Conservation (phyloP, 2,888 invertebrate species). For the Lissonota sp. region DNA sequence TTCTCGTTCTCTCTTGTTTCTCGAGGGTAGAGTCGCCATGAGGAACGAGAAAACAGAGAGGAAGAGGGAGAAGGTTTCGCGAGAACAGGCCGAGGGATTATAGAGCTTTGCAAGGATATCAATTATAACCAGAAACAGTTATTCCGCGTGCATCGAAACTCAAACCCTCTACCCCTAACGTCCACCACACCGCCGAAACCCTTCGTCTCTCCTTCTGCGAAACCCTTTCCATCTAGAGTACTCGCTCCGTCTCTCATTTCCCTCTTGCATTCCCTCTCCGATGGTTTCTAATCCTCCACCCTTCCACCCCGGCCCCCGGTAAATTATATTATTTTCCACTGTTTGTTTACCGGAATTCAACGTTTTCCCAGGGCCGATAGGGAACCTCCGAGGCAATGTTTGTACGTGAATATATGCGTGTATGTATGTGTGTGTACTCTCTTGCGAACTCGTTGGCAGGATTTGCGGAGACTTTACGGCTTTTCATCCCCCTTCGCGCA, state of each 20-base stretch:
- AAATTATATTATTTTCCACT: conserved; percentile 84
- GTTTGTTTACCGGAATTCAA: conserved; percentile 82
- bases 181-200: conserved; percentile 54
- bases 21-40: conserved; percentile 41
- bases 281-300: conserved; percentile 77
- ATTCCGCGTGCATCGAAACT: conserved; percentile 79
- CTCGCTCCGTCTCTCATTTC: conserved; percentile 67
- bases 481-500: conserved; percentile 66
- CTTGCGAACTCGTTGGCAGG: conserved; percentile 64
- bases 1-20: conserved; percentile 31
- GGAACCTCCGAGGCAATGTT: not conserved
- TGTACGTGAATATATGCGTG: not conserved
- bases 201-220: conserved; percentile 61
- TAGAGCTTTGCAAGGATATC: conserved; percentile 84
- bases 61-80: conserved; percentile 34
- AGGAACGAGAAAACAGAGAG: not conserved
- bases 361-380: conserved; percentile 74
- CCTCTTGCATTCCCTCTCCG: conserved; percentile 21
- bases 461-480: conserved; percentile 83
- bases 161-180: conserved; percentile 60
- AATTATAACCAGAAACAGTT: conserved; percentile 84
- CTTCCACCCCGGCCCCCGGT: conserved; percentile 77
- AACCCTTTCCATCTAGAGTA: conserved; percentile 75
- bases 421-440: conserved; percentile 7
- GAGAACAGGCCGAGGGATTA: conserved; percentile 77